Conservation (phyloP, 2,888 invertebrate species). For the Oxystoma pomonae region DNA sequence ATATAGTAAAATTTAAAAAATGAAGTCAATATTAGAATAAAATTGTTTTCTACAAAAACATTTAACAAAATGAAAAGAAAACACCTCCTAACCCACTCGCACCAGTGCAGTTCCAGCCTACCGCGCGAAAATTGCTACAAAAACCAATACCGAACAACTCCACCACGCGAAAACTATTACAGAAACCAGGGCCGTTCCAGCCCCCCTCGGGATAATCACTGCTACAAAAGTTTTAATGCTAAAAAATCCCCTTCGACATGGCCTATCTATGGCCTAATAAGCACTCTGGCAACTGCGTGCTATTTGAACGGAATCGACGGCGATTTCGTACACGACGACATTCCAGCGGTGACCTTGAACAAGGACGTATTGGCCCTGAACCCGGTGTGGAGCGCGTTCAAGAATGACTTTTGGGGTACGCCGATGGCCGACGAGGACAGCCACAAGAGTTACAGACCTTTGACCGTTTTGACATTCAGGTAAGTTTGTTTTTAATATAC, state of each 20-base stretch:
- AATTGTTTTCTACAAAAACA: no score
- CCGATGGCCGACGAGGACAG: constrained; percentile 77
- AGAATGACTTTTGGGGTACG: constrained; percentile 88
- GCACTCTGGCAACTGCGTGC: constrained; percentile 62
- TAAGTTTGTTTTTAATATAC: constrained; percentile 57
- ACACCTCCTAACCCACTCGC: no score
- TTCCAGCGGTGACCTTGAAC: constrained; percentile 78
- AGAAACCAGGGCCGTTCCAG: background rate
- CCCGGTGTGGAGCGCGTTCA: constrained; percentile 59
- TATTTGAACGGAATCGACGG: constrained; percentile 72
- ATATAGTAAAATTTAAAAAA: no score
- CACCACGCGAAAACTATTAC: no score
- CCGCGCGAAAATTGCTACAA: no score
- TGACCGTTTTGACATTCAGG: constrained; percentile 82
- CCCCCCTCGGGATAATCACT: no score
- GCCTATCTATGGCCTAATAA: constrained; percentile 61
- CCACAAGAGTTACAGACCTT: constrained; percentile 83
- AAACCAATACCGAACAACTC: no score
- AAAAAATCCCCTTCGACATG: constrained; percentile 51
- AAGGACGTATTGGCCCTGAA: constrained; percentile 72
- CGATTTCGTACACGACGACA: constrained; percentile 86
- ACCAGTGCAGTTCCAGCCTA: no score
- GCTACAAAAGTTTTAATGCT: constrained; percentile 35
- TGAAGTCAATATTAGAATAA: no score
- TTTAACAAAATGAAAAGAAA: no score